phyloP scores from a whole-genome alignment of 2,113 vertebrate species.

The Pachypanchax playfairii region DNA sequence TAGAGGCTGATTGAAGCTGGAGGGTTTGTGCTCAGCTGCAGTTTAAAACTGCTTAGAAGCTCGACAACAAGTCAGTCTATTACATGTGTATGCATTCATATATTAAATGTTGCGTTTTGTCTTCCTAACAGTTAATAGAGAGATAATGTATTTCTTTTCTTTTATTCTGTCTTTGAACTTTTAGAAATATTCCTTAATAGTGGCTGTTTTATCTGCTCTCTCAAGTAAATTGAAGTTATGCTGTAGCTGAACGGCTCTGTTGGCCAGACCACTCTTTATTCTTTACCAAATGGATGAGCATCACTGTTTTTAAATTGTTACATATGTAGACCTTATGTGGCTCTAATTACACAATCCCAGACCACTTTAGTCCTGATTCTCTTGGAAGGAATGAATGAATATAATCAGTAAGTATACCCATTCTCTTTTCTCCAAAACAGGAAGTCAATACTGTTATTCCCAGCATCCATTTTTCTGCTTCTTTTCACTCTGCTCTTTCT shows the following conservation, averaged over 20 bases:
- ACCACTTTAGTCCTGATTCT: slow-evolving; percentile 19
- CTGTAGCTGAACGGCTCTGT: slow-evolving; percentile 16
- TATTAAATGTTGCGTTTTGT: too few relatives aligned
- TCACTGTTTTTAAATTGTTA: slow-evolving; percentile 16
- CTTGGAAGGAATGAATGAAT: slow-evolving; percentile 51
- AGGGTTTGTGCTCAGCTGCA: not conserved
- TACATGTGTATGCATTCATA: too few relatives aligned
- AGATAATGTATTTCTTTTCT: not conserved
- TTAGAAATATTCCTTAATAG: too few relatives aligned
- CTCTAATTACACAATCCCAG: slow-evolving; percentile 45
- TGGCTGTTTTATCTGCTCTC: slow-evolving; percentile 5
- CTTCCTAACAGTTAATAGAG: too few relatives aligned
- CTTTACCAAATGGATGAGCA: slow-evolving; percentile 40
- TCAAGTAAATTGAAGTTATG: too few relatives aligned
- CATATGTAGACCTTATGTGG: slow-evolving; percentile 30
- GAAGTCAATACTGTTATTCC: slow-evolving; percentile 2
- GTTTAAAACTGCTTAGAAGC: not conserved
- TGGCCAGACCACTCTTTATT: not conserved
- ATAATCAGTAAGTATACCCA: slow-evolving; percentile 45
- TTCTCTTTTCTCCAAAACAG: slow-evolving; percentile 34
- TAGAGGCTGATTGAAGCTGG: not conserved
- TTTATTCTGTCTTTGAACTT: not conserved
- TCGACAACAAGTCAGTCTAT: not conserved
- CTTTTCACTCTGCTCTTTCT: slow-evolving; percentile 26
- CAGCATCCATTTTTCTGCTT: slow-evolving; percentile 9